Evolutionary conservation across 1,140 invertebrate species (phyloP).

Genomic region (Caenorhabditis inopinata): DNA sequence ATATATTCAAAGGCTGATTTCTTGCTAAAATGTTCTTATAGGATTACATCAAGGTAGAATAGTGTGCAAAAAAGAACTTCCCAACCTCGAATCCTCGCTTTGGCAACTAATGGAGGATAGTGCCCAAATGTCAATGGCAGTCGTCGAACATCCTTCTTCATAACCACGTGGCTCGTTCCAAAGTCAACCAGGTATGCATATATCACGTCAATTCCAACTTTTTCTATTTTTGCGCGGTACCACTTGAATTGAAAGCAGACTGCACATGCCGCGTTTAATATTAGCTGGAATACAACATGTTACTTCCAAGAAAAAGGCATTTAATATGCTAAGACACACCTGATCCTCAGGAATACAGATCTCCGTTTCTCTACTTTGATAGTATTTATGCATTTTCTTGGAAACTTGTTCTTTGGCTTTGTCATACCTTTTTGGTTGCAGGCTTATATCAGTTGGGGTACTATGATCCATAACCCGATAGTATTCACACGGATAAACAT

Average conservation of each 20-base stretch:
- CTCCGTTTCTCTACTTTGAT: not conserved
- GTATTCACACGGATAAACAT: not conserved
- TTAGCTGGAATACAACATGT: not conserved
- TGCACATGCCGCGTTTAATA: not conserved
- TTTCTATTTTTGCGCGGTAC: not conserved
- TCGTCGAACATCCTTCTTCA: not conserved
- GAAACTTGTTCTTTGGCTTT: not conserved
- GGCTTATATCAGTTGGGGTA: not conserved
- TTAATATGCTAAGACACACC: not conserved
- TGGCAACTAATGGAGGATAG: not conserved
- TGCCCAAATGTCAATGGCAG: not conserved
- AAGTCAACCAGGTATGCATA: not conserved
- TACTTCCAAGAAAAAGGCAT: not conserved
- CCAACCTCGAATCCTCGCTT: not conserved
- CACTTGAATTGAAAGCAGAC: not conserved
- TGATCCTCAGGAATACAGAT: not conserved
- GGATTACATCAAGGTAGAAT: no score
- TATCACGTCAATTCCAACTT: not conserved
- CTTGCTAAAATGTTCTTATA: no score
- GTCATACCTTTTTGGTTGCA: slow-evolving; percentile 3
- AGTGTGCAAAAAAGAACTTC: no score
- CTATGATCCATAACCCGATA: not conserved
- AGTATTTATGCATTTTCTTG: not conserved
- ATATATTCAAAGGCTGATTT: no score
- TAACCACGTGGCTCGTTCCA: not conserved